phyloP scores from a whole-genome alignment of 2,113 vertebrate species.

The Festucalex cinctus region DNA sequence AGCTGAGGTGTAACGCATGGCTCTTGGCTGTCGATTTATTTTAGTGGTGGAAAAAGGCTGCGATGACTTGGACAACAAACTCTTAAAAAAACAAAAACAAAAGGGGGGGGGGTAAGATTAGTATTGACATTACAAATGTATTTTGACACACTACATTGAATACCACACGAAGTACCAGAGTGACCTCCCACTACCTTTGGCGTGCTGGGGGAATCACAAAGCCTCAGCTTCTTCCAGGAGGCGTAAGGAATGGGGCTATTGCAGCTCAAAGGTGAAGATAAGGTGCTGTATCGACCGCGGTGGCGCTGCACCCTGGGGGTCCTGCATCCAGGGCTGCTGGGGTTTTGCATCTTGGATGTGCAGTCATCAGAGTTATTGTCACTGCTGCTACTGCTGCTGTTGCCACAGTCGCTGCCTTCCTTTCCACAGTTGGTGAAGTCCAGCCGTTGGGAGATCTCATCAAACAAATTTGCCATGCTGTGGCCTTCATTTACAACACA shows the following conservation, averaged over 20 bases:
- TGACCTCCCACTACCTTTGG: conserved; percentile 78
- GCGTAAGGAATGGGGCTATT: conserved; percentile 74
- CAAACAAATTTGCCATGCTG: conserved; percentile 54
- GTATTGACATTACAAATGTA: not conserved
- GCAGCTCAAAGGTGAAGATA: conserved; percentile 47
- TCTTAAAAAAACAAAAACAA: too few relatives aligned
- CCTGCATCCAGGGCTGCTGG: conserved; percentile 33
- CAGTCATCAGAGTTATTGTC: conserved; percentile 56
- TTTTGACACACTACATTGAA: not conserved
- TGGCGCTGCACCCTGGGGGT: conserved; percentile 55
- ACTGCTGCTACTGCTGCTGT: conserved; percentile 55
- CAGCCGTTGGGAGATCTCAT: conserved; percentile 71
- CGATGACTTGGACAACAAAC: conserved; percentile 72
- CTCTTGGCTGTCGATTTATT: conserved; percentile 56
- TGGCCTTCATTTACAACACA: conserved; percentile 3
- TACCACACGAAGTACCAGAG: not conserved
- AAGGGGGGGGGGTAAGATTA: not conserved
- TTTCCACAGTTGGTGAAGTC: conserved; percentile 82
- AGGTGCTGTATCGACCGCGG: conserved; percentile 26
- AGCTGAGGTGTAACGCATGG: conserved; percentile 53
- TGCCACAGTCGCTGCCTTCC: conserved; percentile 64
- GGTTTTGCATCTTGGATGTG: conserved; percentile 4
- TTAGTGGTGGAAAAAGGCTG: conserved; percentile 71
- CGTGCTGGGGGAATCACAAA: conserved; percentile 79
- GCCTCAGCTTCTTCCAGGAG: conserved; percentile 76